Evolutionary conservation across 2,797 vertebrate genomes (phyloP).

Genomic region (Acanthopagrus latus): DNA sequence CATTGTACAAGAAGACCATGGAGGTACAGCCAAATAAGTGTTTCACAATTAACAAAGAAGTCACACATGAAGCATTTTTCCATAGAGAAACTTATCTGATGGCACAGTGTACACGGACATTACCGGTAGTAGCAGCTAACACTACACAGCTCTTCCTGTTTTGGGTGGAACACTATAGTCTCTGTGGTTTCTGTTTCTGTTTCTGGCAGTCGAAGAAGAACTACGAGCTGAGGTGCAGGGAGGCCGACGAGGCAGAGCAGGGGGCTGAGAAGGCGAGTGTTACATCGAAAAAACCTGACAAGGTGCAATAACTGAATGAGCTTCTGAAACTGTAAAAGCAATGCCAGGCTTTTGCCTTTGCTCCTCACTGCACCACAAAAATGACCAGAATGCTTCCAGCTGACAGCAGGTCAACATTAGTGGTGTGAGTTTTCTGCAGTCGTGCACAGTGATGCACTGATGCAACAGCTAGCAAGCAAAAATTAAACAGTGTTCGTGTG

Average conservation of each 20-base stretch:
- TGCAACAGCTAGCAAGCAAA: slow-evolving; percentile 1
- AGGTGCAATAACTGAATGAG: slow-evolving; percentile 79
- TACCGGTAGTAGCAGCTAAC: background rate
- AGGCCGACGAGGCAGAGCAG: slow-evolving; percentile 88
- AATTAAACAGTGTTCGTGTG: slow-evolving; percentile 8
- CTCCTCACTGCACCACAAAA: background rate
- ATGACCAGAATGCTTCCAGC: background rate
- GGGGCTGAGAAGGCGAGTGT: slow-evolving; percentile 79
- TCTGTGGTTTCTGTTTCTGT: slow-evolving; percentile 27
- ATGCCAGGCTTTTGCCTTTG: background rate
- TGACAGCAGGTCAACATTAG: background rate
- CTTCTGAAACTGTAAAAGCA: background rate
- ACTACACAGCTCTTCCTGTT: background rate
- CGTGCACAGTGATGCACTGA: background rate
- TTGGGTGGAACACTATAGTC: background rate
- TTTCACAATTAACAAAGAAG: background rate
- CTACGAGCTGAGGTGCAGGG: slow-evolving; percentile 90
- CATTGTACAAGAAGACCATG: slow-evolving; percentile 91
- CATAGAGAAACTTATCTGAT: background rate
- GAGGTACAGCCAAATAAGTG: slow-evolving; percentile 83
- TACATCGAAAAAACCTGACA: slow-evolving; percentile 88
- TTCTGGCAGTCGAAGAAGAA: slow-evolving; percentile 89
- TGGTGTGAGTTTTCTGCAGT: background rate
- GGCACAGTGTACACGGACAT: background rate
- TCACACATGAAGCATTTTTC: background rate